phyloP scores from a whole-genome alignment of 2,113 vertebrate species.

The Pelusios castaneus region DNA sequence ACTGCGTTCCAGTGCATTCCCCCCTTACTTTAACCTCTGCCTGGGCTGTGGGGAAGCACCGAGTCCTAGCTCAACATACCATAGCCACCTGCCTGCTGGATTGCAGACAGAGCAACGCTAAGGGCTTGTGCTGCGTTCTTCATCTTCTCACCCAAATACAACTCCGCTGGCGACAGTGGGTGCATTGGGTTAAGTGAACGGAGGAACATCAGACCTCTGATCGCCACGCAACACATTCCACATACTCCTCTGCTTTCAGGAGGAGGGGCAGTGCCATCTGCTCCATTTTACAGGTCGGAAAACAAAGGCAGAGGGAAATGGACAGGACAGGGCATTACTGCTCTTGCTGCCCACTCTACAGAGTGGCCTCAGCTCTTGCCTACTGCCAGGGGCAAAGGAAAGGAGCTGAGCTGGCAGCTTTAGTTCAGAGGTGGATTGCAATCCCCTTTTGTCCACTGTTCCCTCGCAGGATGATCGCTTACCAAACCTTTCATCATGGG shows the following conservation, averaged over 20 bases:
- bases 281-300: too few relatives aligned
- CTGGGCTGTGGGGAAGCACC: not conserved
- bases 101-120: not conserved
- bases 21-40: too few relatives aligned
- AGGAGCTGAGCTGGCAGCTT: not conserved
- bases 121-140: not conserved
- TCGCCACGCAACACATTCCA: too few relatives aligned
- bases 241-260: not conserved
- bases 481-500: too few relatives aligned
- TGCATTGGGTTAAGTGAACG: not conserved
- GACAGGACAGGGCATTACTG: not conserved
- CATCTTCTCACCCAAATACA: not conserved
- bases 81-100: not conserved
- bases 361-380: not conserved
- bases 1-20: too few relatives aligned
- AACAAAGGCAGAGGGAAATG: too few relatives aligned
- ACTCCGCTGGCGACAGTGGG: not conserved
- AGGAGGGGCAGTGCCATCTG: too few relatives aligned
- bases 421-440: not conserved
- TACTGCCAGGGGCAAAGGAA: not conserved
- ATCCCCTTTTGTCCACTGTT: not conserved
- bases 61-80: not conserved
- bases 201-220: not conserved
- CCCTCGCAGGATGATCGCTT: too few relatives aligned
- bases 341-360: not conserved